These are phyloP conservation scores for Capromys pilorides DNA, from an alignment of 2,797 vertebrate species.

Conservation along the genomic window DNA sequence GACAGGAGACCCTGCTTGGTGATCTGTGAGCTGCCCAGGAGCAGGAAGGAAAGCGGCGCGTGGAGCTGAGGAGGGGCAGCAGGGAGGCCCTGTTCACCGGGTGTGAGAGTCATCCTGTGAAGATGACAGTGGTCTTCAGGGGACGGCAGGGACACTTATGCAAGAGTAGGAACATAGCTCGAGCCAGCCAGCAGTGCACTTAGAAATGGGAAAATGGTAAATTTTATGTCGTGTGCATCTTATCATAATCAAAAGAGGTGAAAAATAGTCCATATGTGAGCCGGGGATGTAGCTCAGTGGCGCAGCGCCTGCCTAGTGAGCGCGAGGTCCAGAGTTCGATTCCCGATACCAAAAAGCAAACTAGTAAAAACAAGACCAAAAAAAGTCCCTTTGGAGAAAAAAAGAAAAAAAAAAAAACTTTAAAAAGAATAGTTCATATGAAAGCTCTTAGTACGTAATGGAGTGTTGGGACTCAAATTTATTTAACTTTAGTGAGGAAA, in stretches of 20 bases:
- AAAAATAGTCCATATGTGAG: background rate
- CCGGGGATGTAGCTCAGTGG: background rate
- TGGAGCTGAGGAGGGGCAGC: background rate
- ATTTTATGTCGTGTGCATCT: background rate
- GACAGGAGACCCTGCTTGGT: background rate
- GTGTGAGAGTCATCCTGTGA: background rate
- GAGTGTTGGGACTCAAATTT: background rate
- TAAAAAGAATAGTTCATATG: too few relatives aligned
- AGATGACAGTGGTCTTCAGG: background rate
- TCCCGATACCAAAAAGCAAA: too few relatives aligned
- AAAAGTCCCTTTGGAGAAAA: too few relatives aligned
- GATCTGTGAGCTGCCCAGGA: background rate
- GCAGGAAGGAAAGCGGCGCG: background rate
- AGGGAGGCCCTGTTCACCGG: background rate
- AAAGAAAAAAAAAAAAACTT: too few relatives aligned
- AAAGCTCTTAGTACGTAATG: background rate
- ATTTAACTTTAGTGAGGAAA: background rate
- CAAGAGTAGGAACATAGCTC: background rate
- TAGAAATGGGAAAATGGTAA: background rate
- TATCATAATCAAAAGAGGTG: background rate
- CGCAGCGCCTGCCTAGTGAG: too few relatives aligned
- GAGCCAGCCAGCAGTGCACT: background rate
- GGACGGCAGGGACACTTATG: background rate
- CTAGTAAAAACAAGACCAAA: too few relatives aligned
- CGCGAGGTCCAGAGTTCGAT: too few relatives aligned